Evolutionary conservation across 2,888 invertebrate species (phyloP), one percentile per base, ranked within the genome.

Genomic region (Epirrita christyi): DNA sequence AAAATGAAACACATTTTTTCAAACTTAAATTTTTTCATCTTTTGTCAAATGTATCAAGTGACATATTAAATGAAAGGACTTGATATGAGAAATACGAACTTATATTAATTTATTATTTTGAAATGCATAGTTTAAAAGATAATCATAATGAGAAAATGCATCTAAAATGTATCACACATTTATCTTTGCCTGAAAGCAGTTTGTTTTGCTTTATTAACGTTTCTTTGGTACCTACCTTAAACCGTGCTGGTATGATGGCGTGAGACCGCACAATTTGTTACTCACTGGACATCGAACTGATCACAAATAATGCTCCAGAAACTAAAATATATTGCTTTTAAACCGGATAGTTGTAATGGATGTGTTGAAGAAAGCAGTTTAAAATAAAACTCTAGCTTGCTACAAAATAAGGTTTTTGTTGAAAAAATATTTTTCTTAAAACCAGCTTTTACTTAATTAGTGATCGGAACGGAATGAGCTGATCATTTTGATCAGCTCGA

Each of bases 261-360:
- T 89, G 88, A 78, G 76, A 59, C 49, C 55, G 43, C 63, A 67
- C 85, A 79, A 76, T 89, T 87, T 83, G 85, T 88, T 84, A 85
- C 53, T 34, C 41, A 50, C 75, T 73, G 78, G 80, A 79, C 83
- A 74, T 65, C 55, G 62, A 51, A 55, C 48, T 40, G 63, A 65
- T 67, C 67, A 74, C 74, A 80, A 79, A 81, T 80, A 81, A 76
- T 68, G 71, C 60, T 69, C 66, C 73, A 76, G 68, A 73, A 80
- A 83, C 80, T 77, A 73, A 81, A 80, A 86, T 77, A 71, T 75
- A 86, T 82, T 67, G 77, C 71, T 76, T 73, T 73, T 74, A 74
- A 79, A 79, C 72, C 72, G 78, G 75, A 80, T 76, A 72, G 63
- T 59, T 69, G 67, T 71, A 69, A 64, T 43, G 15, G 52, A 66